A percentile compares a stretch with the other conserved stretches of the same genome.
phyloP scores from a whole-genome alignment of 2,113 vertebrate genomes.

The Hemibates koningsi region DNA sequence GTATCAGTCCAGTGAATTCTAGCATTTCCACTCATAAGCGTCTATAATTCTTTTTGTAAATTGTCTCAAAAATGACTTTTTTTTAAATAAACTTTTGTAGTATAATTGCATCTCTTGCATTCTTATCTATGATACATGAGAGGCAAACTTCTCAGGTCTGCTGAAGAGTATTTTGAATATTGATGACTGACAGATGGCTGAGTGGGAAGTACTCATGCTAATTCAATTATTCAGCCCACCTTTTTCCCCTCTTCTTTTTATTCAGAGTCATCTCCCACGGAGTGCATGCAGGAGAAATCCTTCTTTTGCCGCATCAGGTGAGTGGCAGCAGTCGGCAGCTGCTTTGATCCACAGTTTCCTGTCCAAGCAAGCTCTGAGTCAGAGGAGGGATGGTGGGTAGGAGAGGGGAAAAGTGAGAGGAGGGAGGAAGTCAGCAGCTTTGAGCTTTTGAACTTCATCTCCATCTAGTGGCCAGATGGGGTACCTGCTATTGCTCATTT shows the following conservation, averaged over 20 bases:
- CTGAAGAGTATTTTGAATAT: not conserved
- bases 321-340: conserved; percentile 25
- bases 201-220: not conserved
- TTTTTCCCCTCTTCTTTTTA: not conserved
- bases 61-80: not conserved
- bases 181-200: not conserved
- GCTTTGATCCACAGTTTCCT: conserved; percentile 24
- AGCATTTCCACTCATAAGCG: not conserved
- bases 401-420: not conserved
- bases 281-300: conserved; percentile 94
- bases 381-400: not conserved
- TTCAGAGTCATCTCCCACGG: conserved; percentile 82
- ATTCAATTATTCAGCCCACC: not conserved
- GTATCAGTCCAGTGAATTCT: not conserved
- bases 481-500: not conserved
- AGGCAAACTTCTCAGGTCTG: not conserved
- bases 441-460: not conserved
- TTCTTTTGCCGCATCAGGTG: conserved; percentile 98
- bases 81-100: not conserved
- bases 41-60: not conserved
- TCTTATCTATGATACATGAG: not conserved
- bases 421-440: conserved; percentile 2
- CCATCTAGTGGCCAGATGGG: conserved; percentile 12
- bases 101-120: not conserved
- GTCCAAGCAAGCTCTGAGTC: conserved; percentile 14